Conservation (phyloP, 2,113 vertebrate genomes). For the Pelecanus crispus region DNA sequence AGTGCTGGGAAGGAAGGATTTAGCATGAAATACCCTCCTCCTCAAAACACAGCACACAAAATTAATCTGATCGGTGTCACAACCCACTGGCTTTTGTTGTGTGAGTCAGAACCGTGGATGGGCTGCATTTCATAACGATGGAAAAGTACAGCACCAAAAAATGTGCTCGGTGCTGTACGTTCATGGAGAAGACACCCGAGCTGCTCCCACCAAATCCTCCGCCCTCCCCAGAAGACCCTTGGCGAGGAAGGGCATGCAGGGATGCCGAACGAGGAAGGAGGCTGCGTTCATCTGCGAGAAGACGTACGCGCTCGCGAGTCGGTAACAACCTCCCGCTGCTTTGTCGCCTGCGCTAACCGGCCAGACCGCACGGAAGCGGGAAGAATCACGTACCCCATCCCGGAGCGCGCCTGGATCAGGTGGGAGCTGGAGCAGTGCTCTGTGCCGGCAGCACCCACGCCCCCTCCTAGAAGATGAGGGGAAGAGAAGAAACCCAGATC, state of each 20-base stretch:
- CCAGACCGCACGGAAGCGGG: neutral
- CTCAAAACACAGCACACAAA: neutral
- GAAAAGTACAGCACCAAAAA: neutral
- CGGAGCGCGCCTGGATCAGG: rapidly evolving
- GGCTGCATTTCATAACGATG: neutral
- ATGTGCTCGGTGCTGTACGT: rapidly evolving
- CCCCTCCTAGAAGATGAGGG: neutral
- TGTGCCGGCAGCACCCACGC: neutral
- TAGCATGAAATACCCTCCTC: neutral
- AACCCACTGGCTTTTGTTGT: neutral
- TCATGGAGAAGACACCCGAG: rapidly evolving
- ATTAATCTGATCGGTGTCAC: neutral
- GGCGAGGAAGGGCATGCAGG: rapidly evolving
- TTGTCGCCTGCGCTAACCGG: neutral
- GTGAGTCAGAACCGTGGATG: neutral
- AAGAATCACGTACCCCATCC: neutral
- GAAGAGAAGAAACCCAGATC: neutral
- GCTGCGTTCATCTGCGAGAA: rapidly evolving
- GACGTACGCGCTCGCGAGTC: rapidly evolving
- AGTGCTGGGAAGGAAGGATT: neutral
- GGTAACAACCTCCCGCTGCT: neutral
- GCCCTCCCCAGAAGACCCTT: neutral
- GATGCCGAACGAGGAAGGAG: neutral
- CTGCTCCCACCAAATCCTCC: neutral
- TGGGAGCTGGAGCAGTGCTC: neutral